Evolutionary conservation across 2,797 vertebrate species (phyloP), one percentile per base, ranked within the genome.

Genomic region (Zenarchopterus dispar): DNA sequence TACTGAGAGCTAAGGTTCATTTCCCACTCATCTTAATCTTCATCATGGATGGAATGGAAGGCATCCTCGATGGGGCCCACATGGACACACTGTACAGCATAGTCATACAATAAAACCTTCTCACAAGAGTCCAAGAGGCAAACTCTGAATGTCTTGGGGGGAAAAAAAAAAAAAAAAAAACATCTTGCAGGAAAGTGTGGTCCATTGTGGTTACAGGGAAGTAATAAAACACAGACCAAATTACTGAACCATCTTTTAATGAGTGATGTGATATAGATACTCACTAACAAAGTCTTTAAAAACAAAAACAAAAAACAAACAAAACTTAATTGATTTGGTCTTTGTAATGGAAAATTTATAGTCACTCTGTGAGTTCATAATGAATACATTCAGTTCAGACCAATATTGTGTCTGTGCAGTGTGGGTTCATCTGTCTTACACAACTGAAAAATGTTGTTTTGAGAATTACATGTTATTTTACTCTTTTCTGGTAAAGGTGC

Each of bases 1-100:
- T 65, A 51, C 73, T 86, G 91, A 89, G 77, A 87, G 82, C 91
- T 89, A 88, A 88, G 89, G 73, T 87, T 91, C 84, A 92, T 93
- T 94, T 94, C 86, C 90, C 79, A 19, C 84, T 89, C 89, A 84
- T 91, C 88, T 92, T 92, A 87, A 92, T 93, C 91, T 92, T 93
- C 79, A 84, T 92, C 88, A 90, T 23, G 46, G 58, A 74, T 42
- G 33, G 52, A 68, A 56, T 57, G 67, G 81, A 70, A 76, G 76
- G 51, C 61, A 65, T 53, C 75, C 62, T 74, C 70, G 62, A 80
- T 61, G 64, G 60, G 44, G 56, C 55, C 43, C 66, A 69, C 45
- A 78, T 70, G 55, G n/a, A n/a, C 68, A 46, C n/a, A n/a, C 42
- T 28, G 62, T 59, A 21, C 54, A 36, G 26, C 53, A 47, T 62